Conservation (phyloP, 2,888 invertebrate genomes). For the Selenia dentaria region DNA sequence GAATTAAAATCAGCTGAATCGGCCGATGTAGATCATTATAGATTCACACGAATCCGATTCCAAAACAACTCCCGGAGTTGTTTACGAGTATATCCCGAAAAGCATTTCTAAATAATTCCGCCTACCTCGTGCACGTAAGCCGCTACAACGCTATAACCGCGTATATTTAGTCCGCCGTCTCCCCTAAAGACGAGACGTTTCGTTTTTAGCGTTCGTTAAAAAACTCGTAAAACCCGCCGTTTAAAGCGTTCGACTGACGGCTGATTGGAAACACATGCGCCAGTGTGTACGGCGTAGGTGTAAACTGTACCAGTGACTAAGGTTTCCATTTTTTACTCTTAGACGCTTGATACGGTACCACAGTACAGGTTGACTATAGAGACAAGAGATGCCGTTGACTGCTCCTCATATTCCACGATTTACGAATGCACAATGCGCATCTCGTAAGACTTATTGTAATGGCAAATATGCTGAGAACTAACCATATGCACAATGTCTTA, state of each 20-base stretch:
- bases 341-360: too few species aligned
- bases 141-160: conserved; percentile 36
- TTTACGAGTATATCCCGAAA: not conserved
- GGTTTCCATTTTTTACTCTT: not conserved
- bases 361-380: too few species aligned
- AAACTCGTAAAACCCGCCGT: conserved; percentile 42
- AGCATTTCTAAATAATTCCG: conserved; percentile 4
- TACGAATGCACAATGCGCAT: too few species aligned
- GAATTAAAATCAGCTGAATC: too few species aligned
- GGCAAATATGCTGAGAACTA: too few species aligned
- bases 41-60: too few species aligned
- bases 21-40: too few species aligned
- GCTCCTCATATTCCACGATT: too few species aligned
- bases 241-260: conserved; percentile 38
- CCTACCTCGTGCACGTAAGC: conserved; percentile 24
- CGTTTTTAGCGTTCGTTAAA: conserved; percentile 36
- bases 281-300: not conserved
- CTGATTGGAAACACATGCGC: conserved; percentile 44
- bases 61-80: not conserved
- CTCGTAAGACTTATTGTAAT: too few species aligned
- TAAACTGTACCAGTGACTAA: conserved; percentile 23
- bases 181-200: conserved; percentile 21
- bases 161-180: conserved; percentile 37
- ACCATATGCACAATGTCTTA: too few species aligned
- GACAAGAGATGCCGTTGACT: too few species aligned